Conservation (phyloP, 1,140 invertebrate species). For the Maniola jurtina region DNA sequence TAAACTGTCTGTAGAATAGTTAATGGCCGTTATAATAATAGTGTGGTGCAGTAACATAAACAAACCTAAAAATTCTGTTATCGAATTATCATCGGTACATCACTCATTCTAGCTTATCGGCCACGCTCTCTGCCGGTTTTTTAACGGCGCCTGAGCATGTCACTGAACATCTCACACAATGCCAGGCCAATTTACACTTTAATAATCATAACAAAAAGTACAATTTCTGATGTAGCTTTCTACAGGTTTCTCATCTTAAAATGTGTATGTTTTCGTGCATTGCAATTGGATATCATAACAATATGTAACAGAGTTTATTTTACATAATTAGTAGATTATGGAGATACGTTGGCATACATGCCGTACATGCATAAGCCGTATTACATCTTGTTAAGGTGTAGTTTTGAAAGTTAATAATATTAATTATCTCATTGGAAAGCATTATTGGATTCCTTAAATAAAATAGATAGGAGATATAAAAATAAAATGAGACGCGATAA, state of each 20-base stretch:
- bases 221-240: not conserved
- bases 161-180: not conserved
- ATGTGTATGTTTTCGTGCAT: not conserved
- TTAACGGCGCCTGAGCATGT: constrained; percentile 11
- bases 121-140: constrained; percentile 9
- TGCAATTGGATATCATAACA: not conserved
- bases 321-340: not conserved
- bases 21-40: too few species aligned
- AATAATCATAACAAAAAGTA: not conserved
- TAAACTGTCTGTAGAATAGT: too few species aligned
- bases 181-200: not conserved
- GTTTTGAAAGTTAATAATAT: too few species aligned
- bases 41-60: not conserved
- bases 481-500: too few species aligned
- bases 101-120: constrained; percentile 12
- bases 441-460: too few species aligned
- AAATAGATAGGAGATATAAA: too few species aligned
- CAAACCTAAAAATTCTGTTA: not conserved
- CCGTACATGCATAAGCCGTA: too few species aligned
- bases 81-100: not conserved
- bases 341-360: not conserved
- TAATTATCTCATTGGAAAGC: too few species aligned
- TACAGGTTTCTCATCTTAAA: not conserved
- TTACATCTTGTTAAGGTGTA: too few species aligned
- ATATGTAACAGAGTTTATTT: constrained; percentile 3